Evolutionary conservation across 2,113 vertebrate species (phyloP).

Genomic region (Erpornis zantholeuca): DNA sequence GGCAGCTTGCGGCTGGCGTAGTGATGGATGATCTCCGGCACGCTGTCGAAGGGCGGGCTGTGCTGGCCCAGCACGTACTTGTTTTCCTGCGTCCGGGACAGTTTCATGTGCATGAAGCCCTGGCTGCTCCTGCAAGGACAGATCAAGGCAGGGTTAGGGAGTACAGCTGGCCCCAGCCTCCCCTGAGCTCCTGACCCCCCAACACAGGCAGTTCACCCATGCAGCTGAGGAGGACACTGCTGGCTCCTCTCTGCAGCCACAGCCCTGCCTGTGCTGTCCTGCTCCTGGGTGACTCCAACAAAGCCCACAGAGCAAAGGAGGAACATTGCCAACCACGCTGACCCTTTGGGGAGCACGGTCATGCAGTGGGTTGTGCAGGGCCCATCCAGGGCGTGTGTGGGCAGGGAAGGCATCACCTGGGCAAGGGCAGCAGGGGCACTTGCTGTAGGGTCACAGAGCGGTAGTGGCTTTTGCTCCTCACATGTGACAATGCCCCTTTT

Average conservation of each 20-base stretch:
- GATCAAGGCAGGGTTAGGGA: background rate
- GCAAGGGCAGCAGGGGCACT: background rate
- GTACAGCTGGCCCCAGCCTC: too few relatives aligned
- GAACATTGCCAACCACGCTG: too few relatives aligned
- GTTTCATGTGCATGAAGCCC: conserved; percentile 99
- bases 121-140: conserved; percentile 90
- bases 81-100: conserved; percentile 93
- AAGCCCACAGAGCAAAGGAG: background rate
- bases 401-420: background rate
- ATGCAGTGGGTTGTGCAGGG: background rate
- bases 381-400: fast-evolving
- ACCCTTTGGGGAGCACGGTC: fast-evolving
- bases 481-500: background rate
- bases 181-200: background rate
- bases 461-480: fast-evolving
- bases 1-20: conserved; percentile 97
- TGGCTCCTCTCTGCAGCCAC: background rate
- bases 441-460: fast-evolving
- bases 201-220: background rate
- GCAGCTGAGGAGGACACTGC: background rate
- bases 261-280: background rate
- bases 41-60: conserved; percentile 93
- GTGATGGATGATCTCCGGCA: conserved; percentile 96
- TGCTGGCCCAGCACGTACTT: conserved; percentile 97
- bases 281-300: background rate